Evolutionary conservation across 2,888 invertebrate species (phyloP), one percentile per base, ranked within the genome.

Genomic region (Drosophila borborema): DNA sequence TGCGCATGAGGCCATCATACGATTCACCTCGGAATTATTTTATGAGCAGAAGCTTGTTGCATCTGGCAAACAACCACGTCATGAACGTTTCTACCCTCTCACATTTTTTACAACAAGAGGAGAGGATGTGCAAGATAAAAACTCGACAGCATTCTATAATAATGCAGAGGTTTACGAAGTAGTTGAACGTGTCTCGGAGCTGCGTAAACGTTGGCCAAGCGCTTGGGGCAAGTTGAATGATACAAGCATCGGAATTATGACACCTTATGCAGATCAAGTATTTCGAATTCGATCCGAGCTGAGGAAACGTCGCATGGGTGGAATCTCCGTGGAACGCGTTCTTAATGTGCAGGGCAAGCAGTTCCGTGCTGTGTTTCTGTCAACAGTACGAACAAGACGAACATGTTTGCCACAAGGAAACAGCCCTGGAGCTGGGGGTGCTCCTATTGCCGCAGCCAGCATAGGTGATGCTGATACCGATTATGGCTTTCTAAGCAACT

Each of bases 341-440:
- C 94, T 97, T 14, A 97, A 97, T 92, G 97, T 97, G 0, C 97
- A 97, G 93, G 97, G 97, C 90, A 97, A 97, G 90, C 97, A 97
- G 92, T 97, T 97, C 91, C 94, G 97, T 10, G 97, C 96, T 1
- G 95, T 97, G 56, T 96, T 97, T 88, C 93, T 97, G 68, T 97
- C 97, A 45, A 97, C 97, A 0, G 94, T 93, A 31, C 94, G 96
- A 62, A 97, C 97, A 8, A 94, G 96, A 41, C 94, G 95, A 71
- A 97, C 96, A 1, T 97, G 97, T 90, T 80, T 94, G 81, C 92
- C 94, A 61, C 93, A 94, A 20, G 88, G 80, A 40, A 56, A 73
- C 23, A 58, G 76, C 5, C 49, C 64, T 0, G 74, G 75, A 0
- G 68, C 56, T 4, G 75, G 79, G 1, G 69, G 73, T 10, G 64